Base-by-base conservation (phyloP, 2,797 vertebrate genomes). In the Cossypha dichroa region DNA sequence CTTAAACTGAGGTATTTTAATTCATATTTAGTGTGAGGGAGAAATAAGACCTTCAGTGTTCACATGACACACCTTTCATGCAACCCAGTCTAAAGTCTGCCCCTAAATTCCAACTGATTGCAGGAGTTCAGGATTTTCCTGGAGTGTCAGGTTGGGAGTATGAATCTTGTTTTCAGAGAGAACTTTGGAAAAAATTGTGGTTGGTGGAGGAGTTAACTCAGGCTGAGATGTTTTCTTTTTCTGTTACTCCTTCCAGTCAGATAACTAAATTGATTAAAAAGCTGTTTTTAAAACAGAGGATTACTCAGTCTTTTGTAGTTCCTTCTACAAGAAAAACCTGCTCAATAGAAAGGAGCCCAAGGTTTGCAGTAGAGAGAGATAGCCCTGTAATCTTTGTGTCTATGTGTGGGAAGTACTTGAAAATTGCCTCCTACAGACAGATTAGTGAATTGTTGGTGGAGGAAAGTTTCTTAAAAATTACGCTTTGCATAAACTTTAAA, bases 231-330 rank as follows among this genome's bases (percentile, higher is more conserved):
- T 95, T 93, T 93, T 95, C 75, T 96, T 95, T 70, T 93, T 92
- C 70, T 86, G 90, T 95, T 97, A 90, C 82, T 96, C 66, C 93
- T 97, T 93, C 88, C 85, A 90, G 51, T 96, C 74, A 96, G 86
- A 89, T 96, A 93, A 94, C 80, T 88, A 62, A 92, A 90, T 93
- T 95, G 66, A 92, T 94, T 91, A 64, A 90, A 93, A 95, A 76
- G 56, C 83, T 97, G 94, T 95, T 97, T 98, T 97, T 93, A 90
- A 96, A 96, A 82, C 80, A 79, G 48, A 83, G 90, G 90, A 94
- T 96, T 97, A 96, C 87, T 93, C 94, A 97, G 94, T 80, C 88
- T 70, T 96, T 95, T 96, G 86, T 92, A 83, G 81, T 75, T 94
- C 88, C 91, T 90, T 97, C 82, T 88, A 49, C 41, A 95, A 93